Conservation (phyloP, 37 sponge, comb jelly and placozoan species). For the Ianthella basta region DNA sequence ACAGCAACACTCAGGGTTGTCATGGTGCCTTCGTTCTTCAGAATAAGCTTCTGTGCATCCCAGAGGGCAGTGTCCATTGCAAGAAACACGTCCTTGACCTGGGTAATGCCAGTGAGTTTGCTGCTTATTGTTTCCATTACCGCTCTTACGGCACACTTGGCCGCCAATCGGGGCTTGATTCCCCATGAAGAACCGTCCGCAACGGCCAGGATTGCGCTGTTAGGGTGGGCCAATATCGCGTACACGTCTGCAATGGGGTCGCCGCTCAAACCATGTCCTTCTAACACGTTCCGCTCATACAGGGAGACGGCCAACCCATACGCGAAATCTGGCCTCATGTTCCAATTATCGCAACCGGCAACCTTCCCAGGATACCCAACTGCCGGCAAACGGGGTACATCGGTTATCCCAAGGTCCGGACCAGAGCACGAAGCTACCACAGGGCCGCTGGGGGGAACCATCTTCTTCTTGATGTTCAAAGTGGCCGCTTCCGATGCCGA, state of each 20-base stretch:
- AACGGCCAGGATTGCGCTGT: conserved; percentile 71
- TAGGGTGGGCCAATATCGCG: conserved; percentile 59
- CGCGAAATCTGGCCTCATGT: conserved; percentile 57
- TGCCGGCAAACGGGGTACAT: neutral
- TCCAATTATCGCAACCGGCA: conserved; percentile 72
- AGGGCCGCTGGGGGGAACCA: conserved; percentile 22
- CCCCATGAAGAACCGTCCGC: conserved; percentile 94
- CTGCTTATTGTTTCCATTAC: conserved; percentile 53
- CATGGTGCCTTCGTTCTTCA: conserved; percentile 76
- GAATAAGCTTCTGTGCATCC: conserved; percentile 75
- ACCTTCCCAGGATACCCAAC: neutral
- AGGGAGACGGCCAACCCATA: conserved; percentile 88
- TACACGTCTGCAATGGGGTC: conserved; percentile 95
- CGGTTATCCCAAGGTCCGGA: conserved; percentile 78
- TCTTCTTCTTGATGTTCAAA: neutral
- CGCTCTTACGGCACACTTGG: conserved; percentile 78
- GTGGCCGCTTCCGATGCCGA: neutral
- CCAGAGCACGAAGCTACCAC: conserved; percentile 75
- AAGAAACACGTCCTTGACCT: conserved; percentile 36
- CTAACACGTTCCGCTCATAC: conserved; percentile 54
- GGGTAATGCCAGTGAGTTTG: conserved; percentile 35
- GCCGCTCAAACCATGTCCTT: conserved; percentile 31
- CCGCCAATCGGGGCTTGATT: conserved; percentile 84
- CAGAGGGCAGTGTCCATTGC: neutral
- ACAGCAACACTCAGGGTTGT: conserved; percentile 84